phyloP scores from a whole-genome alignment of 2,797 vertebrate genomes.

The Premnoplex brunnescens region DNA sequence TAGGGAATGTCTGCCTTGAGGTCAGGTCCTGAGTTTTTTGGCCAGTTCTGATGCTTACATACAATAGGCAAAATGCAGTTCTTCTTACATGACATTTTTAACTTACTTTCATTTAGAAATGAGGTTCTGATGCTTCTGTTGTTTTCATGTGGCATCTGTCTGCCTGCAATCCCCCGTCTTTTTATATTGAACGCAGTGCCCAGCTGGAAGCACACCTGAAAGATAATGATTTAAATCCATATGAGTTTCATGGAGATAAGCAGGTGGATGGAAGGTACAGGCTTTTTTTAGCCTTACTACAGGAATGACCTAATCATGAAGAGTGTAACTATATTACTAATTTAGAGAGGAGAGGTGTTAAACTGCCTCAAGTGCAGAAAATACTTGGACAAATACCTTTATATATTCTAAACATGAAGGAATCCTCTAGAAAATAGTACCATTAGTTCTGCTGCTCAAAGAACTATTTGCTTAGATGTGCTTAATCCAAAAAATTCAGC shows the following conservation, averaged over 20 bases:
- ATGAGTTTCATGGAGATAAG: neutral
- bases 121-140: neutral
- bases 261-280: neutral
- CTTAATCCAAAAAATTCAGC: neutral
- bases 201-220: neutral
- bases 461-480: neutral
- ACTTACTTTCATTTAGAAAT: neutral
- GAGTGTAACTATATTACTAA: neutral
- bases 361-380: neutral
- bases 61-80: neutral
- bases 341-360: neutral
- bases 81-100: neutral
- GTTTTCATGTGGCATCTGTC: neutral
- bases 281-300: neutral
- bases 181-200: neutral
- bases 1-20: neutral
- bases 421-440: neutral
- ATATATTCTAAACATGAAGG: neutral
- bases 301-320: neutral
- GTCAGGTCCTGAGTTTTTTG: neutral
- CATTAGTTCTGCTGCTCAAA: neutral
- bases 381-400: neutral
- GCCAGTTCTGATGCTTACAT: neutral
- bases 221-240: neutral
- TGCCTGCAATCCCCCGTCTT: neutral